Evolutionary conservation across 2,888 invertebrate species (phyloP), one percentile per base, ranked within the genome.

Genomic region (Trissoscelio sp.): DNA sequence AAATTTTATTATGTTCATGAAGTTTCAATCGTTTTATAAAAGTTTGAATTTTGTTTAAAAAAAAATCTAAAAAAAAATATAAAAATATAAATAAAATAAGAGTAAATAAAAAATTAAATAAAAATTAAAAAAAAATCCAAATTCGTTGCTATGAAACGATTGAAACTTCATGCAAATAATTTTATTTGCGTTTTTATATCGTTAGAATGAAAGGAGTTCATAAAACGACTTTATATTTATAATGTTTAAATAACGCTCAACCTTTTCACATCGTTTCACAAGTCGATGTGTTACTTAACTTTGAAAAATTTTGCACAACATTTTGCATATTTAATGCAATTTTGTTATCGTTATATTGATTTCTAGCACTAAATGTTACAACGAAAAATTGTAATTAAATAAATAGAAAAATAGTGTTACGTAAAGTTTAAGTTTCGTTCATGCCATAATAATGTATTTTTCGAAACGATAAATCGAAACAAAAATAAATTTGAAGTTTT

Each of bases 141-240:
- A n/a, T n/a, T n/a, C n/a, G n/a, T n/a, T n/a, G n/a, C n/a, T n/a
- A n/a, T n/a, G n/a, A n/a, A n/a, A n/a, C n/a, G n/a, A n/a, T n/a
- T n/a, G n/a, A n/a, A n/a, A n/a, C n/a, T n/a, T n/a, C n/a, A n/a
- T n/a, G n/a, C n/a, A n/a, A n/a, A 3, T 3, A 42, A 14, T 14
- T 34, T 14, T 6, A 39, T 2, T 0, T 9, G 7, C 14, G 53
- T 53, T 53, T 53, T 20, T 53, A 53, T 7, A 39, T 57, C 37
- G 39, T 22, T 39, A 34, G 39, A 57, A 57, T 37, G 57, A 57
- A 57, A 57, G 53, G 18, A 51, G 28, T 28, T 14, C n/a, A n/a
- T 22, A 24, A 51, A 24, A 51, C 51, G 24, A 24, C 14, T 51
- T 51, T 51, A 12, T 28, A 12, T 51, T 12, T 24, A 28, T 51